These are phyloP conservation scores for Tipula vernalis DNA, from an alignment of 2,888 invertebrate species.

Conservation along the genomic window DNA sequence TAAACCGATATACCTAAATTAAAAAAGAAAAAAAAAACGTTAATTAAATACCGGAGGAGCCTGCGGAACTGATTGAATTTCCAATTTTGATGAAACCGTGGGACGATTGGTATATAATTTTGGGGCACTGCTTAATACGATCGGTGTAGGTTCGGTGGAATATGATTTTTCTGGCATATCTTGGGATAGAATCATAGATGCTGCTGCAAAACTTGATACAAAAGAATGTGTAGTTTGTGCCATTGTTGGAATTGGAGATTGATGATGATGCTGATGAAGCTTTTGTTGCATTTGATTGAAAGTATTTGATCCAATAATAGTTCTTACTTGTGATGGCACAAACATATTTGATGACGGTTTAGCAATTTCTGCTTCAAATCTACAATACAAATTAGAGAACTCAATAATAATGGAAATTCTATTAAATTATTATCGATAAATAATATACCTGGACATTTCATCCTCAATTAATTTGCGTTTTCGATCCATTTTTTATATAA, in stretches of 20 bases:
- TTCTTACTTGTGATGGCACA: conserved; percentile 40
- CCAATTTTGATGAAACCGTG: conserved; percentile 24
- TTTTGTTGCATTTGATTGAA: conserved; percentile 59
- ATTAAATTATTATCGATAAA: conserved; percentile 7
- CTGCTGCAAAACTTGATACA: conserved; percentile 34
- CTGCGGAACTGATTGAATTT: conserved; percentile 28
- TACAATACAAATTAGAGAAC: conserved; percentile 28
- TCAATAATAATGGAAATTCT: not conserved
- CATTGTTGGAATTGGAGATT: conserved; percentile 24
- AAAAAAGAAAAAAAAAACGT: no score
- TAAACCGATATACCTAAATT: not conserved
- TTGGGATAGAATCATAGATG: conserved; percentile 21
- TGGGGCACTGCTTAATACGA: conserved; percentile 56
- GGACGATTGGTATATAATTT: conserved; percentile 50
- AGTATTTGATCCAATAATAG: conserved; percentile 60
- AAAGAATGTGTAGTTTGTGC: conserved; percentile 31
- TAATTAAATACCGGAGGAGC: conserved; percentile 19
- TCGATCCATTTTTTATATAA: not conserved
- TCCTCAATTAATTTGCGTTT: conserved; percentile 60
- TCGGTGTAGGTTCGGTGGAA: conserved; percentile 39
- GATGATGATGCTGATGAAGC: conserved; percentile 38
- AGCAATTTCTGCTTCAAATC: conserved; percentile 82
- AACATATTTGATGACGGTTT: conserved; percentile 36
- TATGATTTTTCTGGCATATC: conserved; percentile 37
- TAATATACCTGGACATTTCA: conserved; percentile 69